Conservation (phyloP, 2,888 invertebrate genomes). For the Cheilosia scutellata region DNA sequence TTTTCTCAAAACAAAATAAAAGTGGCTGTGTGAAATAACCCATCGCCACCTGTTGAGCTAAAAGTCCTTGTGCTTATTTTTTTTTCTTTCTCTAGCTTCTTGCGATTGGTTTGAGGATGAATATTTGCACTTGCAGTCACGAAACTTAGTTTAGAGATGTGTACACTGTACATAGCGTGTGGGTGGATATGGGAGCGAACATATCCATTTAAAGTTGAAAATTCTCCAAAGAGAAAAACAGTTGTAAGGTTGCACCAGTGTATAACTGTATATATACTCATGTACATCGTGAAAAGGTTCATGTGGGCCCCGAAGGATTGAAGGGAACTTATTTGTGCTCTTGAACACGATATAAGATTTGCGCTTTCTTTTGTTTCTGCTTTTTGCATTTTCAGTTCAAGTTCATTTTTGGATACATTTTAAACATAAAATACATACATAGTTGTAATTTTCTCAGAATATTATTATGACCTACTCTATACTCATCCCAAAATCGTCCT, state of each 20-base stretch:
- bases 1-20: conserved; percentile 23
- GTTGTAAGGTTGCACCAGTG: background rate
- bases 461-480: no score
- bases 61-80: conserved; percentile 50
- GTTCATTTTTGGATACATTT: conserved; percentile 1
- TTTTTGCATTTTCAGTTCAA: conserved; percentile 15
- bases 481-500: no score
- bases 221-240: background rate
- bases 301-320: conserved; percentile 11
- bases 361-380: background rate
- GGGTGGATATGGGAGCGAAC: background rate
- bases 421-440: background rate
- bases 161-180: background rate
- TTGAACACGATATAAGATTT: conserved; percentile 2
- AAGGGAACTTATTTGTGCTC: background rate
- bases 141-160: conserved; percentile 45
- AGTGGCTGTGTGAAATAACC: conserved; percentile 57
- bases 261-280: background rate
- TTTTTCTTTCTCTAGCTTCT: conserved; percentile 6
- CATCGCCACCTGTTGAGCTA: conserved; percentile 68
- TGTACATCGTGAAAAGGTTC: background rate
- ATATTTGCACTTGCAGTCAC: conserved; percentile 57
- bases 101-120: conserved; percentile 35
- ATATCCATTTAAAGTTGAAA: conserved; percentile 12
- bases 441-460: background rate